A percentile compares a stretch with the other conserved stretches of the same genome.
phyloP scores from a whole-genome alignment of 2,888 invertebrate genomes.

The Microplitis manilae region DNA sequence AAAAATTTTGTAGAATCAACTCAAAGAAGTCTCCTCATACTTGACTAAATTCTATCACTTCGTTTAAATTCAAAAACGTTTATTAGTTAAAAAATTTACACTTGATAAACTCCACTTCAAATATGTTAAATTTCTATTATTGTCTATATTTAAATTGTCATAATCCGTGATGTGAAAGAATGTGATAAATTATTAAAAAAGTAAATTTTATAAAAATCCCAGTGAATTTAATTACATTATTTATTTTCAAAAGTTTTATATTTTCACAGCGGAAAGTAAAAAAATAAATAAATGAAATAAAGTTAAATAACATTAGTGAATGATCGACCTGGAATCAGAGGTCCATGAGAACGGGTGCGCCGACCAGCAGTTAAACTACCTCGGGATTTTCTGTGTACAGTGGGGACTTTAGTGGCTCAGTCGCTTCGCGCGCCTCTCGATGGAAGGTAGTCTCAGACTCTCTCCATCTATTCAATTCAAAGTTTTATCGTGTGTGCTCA shows the following conservation, averaged over 20 bases:
- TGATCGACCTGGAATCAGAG: slow-evolving; percentile 47
- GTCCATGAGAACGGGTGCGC: slow-evolving; percentile 40
- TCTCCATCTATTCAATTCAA: slow-evolving; percentile 16
- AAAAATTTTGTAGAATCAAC: no score
- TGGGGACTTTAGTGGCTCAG: slow-evolving; percentile 54
- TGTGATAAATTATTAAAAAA: no score
- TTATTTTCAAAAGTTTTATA: not conserved
- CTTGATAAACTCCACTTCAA: no score
- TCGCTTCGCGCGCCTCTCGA: slow-evolving; percentile 60
- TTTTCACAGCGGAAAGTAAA: not conserved
- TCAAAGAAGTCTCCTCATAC: no score
- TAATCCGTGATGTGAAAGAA: no score
- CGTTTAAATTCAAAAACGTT: no score
- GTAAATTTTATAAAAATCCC: no score
- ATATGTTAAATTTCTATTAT: no score
- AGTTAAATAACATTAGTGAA: slow-evolving; percentile 34
- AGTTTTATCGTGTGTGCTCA: slow-evolving; percentile 16
- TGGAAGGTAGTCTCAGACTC: slow-evolving; percentile 51
- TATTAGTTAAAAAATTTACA: no score
- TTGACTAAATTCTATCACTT: no score
- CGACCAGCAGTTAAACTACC: slow-evolving; percentile 45
- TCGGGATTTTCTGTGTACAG: slow-evolving; percentile 34
- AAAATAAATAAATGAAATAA: slow-evolving; percentile 10
- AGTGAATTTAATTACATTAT: no score
- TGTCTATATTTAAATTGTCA: no score